Evolutionary conservation across 2,888 invertebrate genomes (phyloP).

Genomic region (Tetragnatha montana): DNA sequence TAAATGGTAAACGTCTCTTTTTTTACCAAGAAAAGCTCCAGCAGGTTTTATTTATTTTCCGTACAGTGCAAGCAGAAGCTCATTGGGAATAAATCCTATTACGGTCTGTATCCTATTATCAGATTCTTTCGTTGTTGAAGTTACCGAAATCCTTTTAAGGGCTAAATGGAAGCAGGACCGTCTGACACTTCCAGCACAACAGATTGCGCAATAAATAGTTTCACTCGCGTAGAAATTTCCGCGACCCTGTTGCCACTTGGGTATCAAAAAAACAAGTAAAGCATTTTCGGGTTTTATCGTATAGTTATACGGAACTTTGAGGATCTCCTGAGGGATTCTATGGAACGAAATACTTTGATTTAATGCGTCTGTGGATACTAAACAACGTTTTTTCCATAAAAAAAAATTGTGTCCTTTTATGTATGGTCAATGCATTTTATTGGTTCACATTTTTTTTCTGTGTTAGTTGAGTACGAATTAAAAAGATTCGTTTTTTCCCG

Average conservation of each 20-base stretch:
- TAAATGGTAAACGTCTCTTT: slow-evolving; percentile 20
- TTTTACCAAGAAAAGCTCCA: neutral
- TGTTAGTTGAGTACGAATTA: neutral
- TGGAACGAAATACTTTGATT: neutral
- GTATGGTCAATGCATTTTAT: neutral
- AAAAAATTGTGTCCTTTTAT: too few species aligned
- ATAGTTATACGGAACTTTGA: neutral
- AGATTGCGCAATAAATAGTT: slow-evolving; percentile 13
- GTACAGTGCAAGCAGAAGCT: neutral
- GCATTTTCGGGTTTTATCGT: neutral
- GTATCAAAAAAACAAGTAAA: slow-evolving; percentile 4
- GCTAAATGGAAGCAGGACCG: neutral
- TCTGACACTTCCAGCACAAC: slow-evolving; percentile 13
- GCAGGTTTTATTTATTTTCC: neutral
- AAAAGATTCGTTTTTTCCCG: neutral
- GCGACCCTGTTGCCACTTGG: neutral
- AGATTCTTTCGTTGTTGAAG: slow-evolving; percentile 4
- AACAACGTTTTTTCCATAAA: too few species aligned
- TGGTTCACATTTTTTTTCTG: neutral
- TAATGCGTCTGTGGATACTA: too few species aligned
- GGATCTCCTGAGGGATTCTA: neutral
- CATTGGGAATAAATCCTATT: slow-evolving; percentile 33
- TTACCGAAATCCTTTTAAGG: slow-evolving; percentile 24
- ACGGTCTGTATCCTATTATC: slow-evolving; percentile 21
- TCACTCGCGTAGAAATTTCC: neutral